Evolutionary conservation across 1,140 invertebrate genomes (phyloP).

Genomic region (Drosophila melanica): DNA sequence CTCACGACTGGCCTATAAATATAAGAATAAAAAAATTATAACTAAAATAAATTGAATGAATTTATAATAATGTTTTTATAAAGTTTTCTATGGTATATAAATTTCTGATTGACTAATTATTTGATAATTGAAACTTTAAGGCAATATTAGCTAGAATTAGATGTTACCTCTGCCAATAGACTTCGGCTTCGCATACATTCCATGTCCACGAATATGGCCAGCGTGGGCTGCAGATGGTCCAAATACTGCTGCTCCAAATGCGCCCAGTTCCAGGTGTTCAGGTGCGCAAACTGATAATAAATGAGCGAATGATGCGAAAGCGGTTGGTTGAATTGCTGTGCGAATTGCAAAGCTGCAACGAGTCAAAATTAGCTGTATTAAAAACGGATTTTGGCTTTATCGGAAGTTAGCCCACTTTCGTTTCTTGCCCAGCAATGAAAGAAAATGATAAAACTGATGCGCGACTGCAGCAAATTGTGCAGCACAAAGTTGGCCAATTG

Average conservation of each 20-base stretch:
- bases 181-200: constrained; percentile 40
- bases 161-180: constrained; percentile 57
- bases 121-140: too few relatives aligned
- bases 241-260: constrained; percentile 55
- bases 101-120: too few relatives aligned
- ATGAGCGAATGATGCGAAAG: constrained; percentile 37
- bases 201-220: constrained; percentile 71
- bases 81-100: too few relatives aligned
- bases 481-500: constrained; percentile 71
- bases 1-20: constrained; percentile 45
- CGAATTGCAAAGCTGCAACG: constrained; percentile 45
- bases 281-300: constrained; percentile 64
- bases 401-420: constrained; percentile 43
- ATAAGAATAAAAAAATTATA: too few relatives aligned
- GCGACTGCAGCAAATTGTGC: constrained; percentile 60
- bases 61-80: too few relatives aligned
- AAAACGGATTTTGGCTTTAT: neutral
- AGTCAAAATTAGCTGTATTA: neutral
- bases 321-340: constrained; percentile 33
- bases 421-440: constrained; percentile 74
- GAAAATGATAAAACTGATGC: constrained; percentile 57
- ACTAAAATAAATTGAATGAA: too few relatives aligned
- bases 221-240: constrained; percentile 49
- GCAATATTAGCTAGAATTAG: too few relatives aligned
- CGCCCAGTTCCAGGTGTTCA: constrained; percentile 35